Percentiles rank a stretch among this genome's conserved stretches.
phyloP scores from a whole-genome alignment of 2,113 vertebrate species.

The Hippolais icterina region DNA sequence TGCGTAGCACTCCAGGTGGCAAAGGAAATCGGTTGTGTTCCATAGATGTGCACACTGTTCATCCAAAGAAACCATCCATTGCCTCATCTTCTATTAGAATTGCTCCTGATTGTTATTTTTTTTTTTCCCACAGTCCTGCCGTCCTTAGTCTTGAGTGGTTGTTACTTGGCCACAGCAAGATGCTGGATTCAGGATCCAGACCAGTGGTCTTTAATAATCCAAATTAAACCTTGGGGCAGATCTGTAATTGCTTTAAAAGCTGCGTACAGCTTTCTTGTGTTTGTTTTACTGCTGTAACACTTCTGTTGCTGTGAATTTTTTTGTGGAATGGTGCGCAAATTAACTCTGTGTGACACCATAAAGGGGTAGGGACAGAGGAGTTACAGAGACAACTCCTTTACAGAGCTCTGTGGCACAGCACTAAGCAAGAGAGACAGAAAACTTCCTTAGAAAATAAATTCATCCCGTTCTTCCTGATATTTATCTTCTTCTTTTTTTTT shows the following conservation, averaged over 20 bases:
- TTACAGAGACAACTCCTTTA: background rate
- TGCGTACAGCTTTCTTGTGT: background rate
- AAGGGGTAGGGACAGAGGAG: background rate
- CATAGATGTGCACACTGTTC: background rate
- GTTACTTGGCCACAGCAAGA: background rate
- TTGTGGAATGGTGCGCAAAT: background rate
- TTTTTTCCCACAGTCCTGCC: background rate
- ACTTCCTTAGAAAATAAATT: background rate
- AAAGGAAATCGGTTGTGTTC: rapidly evolving
- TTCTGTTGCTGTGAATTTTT: background rate
- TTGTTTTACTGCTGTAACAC: background rate
- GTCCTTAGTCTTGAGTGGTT: background rate
- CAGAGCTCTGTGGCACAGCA: background rate
- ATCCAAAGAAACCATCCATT: background rate
- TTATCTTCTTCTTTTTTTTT: background rate
- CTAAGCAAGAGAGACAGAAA: background rate
- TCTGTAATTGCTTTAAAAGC: background rate
- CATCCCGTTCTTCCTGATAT: background rate
- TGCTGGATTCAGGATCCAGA: background rate
- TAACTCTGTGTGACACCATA: background rate
- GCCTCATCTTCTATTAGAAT: rapidly evolving
- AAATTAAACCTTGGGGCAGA: background rate
- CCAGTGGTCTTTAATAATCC: background rate
- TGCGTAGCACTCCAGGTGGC: background rate
- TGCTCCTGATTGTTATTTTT: background rate